Base-by-base conservation (phyloP, 2,113 vertebrate species). In the Riparia riparia region DNA sequence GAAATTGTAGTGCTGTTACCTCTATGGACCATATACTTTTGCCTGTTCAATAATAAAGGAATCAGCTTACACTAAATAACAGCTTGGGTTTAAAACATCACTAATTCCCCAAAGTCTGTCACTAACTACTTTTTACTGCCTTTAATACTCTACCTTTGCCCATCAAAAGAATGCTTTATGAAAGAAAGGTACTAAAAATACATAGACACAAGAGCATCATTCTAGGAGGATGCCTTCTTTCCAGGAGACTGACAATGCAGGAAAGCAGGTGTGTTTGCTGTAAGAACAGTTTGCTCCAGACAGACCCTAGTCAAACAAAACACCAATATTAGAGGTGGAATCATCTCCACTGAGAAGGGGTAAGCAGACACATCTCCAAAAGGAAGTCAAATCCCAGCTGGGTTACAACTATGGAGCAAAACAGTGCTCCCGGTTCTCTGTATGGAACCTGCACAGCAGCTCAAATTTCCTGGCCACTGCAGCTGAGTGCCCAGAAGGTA, bases 391-490 rank as follows among this genome's bases (percentile, higher is more conserved):
- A 66, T 29, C 51, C 4, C 4, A 28, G 42, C 1, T 17, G 47
- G 34, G 25, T 45, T 80, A 6, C 21, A 91, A 10, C 42, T 32
- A 13, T 6, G 15, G 57, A 82, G 66, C 20, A 44, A 26, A 50
- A 21, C 11, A 31, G n/a, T 5, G 34, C 7, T 91, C 56, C 56
- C 0, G 0, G 25, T 9, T 44, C 74, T 45, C 51, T 22, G n/a
- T 4, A 41, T 12, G 44, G 47, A 61, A 74, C 60, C 31, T 28
- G 42, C 73, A 66, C 39, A 82, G 71, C 66, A 64, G 39, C 63
- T 54, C 14, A 45, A 28, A 39, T 65, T 28, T 72, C 42, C 60
- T 37, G 69, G 60, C 51, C 82, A 66, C 22, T 2, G 6, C 60
- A 82, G 56, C 28, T 25, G 64, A 74, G 42, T 60, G 54, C 78